These are phyloP conservation scores for Acromyrmex charruanus DNA, from an alignment of 1,140 invertebrate species.

Conservation along the genomic window DNA sequence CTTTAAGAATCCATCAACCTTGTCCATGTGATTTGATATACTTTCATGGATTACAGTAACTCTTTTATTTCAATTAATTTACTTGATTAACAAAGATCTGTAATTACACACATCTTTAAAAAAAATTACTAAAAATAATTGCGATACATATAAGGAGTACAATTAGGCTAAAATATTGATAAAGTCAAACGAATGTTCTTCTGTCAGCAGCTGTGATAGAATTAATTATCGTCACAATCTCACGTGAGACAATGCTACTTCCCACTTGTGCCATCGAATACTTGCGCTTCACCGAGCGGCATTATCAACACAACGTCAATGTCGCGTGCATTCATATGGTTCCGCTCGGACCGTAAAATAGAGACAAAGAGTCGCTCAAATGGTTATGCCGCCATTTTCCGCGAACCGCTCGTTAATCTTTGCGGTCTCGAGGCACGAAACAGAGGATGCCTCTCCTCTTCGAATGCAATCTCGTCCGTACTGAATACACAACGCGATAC, in stretches of 20 bases:
- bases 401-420: slow-evolving; percentile 73
- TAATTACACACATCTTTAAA: background rate
- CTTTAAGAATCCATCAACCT: background rate
- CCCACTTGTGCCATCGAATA: background rate
- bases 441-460: slow-evolving; percentile 25
- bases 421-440: slow-evolving; percentile 64
- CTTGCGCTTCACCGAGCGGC: background rate
- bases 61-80: slow-evolving; percentile 18
- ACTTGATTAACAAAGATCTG: background rate
- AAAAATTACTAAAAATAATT: background rate
- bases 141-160: background rate
- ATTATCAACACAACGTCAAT: slow-evolving; percentile 25
- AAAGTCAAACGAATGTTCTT: background rate
- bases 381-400: slow-evolving; percentile 69
- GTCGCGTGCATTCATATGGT: background rate
- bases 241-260: background rate
- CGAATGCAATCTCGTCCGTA: slow-evolving; percentile 60
- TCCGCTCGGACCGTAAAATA: background rate
- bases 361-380: slow-evolving; percentile 60
- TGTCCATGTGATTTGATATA: background rate
- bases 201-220: background rate
- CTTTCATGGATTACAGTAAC: background rate
- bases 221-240: background rate
- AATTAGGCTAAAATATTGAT: background rate
- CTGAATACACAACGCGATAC: slow-evolving; percentile 68